Conservation (phyloP, 2,113 vertebrate genomes). For the Regulus satrapa region DNA sequence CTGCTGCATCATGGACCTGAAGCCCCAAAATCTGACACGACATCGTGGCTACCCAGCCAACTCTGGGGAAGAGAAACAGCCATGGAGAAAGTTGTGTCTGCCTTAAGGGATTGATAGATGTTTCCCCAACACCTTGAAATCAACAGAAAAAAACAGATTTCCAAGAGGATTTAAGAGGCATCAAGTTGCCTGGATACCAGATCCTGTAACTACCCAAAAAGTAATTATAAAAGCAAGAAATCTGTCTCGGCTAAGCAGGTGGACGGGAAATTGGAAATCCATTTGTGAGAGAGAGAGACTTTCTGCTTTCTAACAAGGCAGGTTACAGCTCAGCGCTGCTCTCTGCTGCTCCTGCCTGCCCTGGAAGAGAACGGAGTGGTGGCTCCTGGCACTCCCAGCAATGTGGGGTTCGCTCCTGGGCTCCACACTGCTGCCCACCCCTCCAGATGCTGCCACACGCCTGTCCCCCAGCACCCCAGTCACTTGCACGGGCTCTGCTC, state of each 20-base stretch:
- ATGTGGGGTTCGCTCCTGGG: not conserved
- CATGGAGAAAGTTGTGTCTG: not conserved
- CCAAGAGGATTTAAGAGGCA: constrained; percentile 51
- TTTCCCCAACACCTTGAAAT: not conserved
- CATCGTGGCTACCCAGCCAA: rapidly evolving
- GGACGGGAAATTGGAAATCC: constrained; percentile 74
- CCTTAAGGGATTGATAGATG: not conserved
- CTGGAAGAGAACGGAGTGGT: rapidly evolving
- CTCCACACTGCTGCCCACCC: not conserved
- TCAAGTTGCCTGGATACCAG: constrained; percentile 75
- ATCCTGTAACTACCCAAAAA: constrained; percentile 63
- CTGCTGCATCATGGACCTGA: not conserved
- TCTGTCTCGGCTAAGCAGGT: constrained; percentile 66
- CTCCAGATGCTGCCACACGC: not conserved
- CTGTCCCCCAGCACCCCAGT: not conserved
- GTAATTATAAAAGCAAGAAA: constrained; percentile 73
- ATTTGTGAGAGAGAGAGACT: constrained; percentile 66
- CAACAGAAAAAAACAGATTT: constrained; percentile 22
- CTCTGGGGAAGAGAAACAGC: not conserved
- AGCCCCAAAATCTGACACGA: not conserved
- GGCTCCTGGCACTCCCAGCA: not conserved
- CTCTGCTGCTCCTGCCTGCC: not conserved
- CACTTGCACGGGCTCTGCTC: not conserved
- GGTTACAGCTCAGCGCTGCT: not conserved
- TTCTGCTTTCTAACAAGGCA: constrained; percentile 64